phyloP scores from a whole-genome alignment of 2,888 invertebrate genomes.

The Acleris holmiana region DNA sequence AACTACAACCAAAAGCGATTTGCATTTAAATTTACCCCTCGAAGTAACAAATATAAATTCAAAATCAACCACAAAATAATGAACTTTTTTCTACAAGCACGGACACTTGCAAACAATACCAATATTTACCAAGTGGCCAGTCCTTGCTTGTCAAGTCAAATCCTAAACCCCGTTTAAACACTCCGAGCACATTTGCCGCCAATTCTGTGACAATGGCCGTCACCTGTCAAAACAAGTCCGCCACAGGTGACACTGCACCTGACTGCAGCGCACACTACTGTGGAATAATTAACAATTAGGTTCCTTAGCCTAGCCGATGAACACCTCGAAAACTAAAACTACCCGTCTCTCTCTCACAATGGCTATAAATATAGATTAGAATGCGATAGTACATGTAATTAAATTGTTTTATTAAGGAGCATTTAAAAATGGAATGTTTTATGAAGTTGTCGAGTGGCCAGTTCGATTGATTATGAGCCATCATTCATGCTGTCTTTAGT shows the following conservation, averaged over 20 bases:
- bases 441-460: background rate
- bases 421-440: too few species aligned
- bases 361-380: too few species aligned
- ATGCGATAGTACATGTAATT: too few species aligned
- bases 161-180: conserved; percentile 28
- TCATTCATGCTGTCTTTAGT: background rate
- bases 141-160: background rate
- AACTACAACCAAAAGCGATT: too few species aligned
- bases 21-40: too few species aligned
- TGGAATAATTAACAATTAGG: conserved; percentile 31
- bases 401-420: too few species aligned
- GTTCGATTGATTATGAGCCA: background rate
- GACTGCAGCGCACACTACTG: conserved; percentile 45
- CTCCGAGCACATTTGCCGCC: conserved; percentile 44
- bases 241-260: conserved; percentile 74
- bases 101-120: background rate
- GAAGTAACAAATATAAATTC: too few species aligned
- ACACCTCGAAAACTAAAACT: background rate
- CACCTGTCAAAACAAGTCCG: conserved; percentile 79
- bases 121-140: background rate
- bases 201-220: conserved; percentile 59
- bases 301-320: background rate
- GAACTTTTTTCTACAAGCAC: too few species aligned
- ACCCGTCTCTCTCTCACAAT: conserved; percentile 1
- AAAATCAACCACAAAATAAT: too few species aligned